Conservation (phyloP, 1,140 invertebrate species). For the Oppia nitens region DNA sequence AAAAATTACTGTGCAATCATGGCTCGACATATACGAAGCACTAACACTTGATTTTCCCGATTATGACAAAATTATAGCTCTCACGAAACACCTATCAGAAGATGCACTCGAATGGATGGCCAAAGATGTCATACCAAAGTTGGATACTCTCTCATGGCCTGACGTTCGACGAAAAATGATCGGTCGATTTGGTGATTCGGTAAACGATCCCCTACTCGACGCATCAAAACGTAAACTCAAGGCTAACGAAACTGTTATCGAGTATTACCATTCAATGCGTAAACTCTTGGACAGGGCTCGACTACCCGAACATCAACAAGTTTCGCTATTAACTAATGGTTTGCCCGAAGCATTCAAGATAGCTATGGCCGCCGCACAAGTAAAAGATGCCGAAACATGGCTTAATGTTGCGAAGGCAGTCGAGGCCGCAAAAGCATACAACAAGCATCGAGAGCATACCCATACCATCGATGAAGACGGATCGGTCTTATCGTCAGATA, state of each 20-base stretch:
- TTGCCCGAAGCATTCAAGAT: background rate
- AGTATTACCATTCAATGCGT: background rate
- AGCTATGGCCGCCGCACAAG: background rate
- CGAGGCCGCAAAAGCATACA: background rate
- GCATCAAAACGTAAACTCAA: background rate
- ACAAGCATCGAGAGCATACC: background rate
- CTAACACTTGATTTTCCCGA: too few relatives aligned
- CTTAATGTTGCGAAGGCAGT: background rate
- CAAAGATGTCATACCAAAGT: background rate
- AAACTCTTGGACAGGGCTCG: background rate
- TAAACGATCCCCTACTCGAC: background rate
- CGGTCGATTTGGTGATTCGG: background rate
- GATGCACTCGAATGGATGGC: background rate
- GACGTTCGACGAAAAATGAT: background rate
- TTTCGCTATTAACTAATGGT: background rate
- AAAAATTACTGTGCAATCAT: too few relatives aligned
- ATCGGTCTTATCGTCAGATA: too few relatives aligned
- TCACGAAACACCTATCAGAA: too few relatives aligned
- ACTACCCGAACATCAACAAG: background rate
- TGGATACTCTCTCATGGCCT: background rate
- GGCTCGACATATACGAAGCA: too few relatives aligned
- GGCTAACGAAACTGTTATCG: background rate
- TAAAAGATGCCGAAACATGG: background rate
- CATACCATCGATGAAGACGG: too few relatives aligned
- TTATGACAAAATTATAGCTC: background rate